Percentiles rank a stretch among this genome's conserved stretches.
Evolutionary conservation across 53 echinoderm and acorn worm genomes (phyloP).

Genomic region (Hippasteria phrygiana): DNA sequence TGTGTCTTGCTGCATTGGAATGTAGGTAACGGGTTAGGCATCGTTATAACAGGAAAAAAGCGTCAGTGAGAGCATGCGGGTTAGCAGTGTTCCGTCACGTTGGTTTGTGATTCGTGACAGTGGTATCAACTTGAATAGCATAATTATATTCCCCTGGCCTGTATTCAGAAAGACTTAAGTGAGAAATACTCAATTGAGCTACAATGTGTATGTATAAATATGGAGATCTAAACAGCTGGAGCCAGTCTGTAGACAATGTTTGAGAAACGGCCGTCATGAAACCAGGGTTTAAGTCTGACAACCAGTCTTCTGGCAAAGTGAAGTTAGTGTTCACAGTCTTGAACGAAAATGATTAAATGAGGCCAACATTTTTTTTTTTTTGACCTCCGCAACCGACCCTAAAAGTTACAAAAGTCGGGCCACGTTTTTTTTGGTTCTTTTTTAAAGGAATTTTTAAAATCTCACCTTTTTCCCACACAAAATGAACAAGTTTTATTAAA

Average conservation of each 20-base stretch:
- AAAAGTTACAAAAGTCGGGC: no score
- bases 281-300: neutral
- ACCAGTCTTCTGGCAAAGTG: neutral
- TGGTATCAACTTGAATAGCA: neutral
- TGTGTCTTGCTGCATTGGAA: neutral
- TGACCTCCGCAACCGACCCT: no score
- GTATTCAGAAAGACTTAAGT: constrained; percentile 9
- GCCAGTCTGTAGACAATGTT: neutral
- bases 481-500: no score
- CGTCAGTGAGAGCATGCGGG: constrained; percentile 7
- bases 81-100: neutral
- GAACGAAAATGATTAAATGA: no score
- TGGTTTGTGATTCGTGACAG: neutral
- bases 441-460: no score
- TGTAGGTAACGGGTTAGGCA: neutral
- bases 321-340: no score
- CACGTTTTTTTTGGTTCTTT: no score
- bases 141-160: constrained; percentile 1
- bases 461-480: no score
- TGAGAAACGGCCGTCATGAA: neutral
- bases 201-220: no score
- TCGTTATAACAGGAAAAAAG: neutral
- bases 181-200: neutral
- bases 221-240: no score
- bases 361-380: no score